Evolutionary conservation across 1,140 invertebrate genomes (phyloP).

Genomic region (Charaxes varanes): DNA sequence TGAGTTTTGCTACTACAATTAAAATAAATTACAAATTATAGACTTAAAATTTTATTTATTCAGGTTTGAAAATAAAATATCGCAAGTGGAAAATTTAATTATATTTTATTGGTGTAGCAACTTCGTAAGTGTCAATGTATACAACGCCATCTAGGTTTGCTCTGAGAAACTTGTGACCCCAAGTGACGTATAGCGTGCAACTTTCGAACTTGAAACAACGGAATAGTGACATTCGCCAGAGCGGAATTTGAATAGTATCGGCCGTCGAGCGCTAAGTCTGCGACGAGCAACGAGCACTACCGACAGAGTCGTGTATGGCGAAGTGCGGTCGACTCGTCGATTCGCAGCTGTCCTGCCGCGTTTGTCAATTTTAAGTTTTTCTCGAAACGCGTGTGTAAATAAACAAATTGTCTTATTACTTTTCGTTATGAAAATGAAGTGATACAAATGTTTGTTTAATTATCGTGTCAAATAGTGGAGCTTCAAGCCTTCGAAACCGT

Average conservation of each 20-base stretch:
- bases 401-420: slow-evolving; percentile 61
- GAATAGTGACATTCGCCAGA: slow-evolving; percentile 49
- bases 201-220: slow-evolving; percentile 59
- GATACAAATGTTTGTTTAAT: slow-evolving; percentile 63
- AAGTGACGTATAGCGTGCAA: slow-evolving; percentile 41
- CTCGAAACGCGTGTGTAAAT: slow-evolving; percentile 67
- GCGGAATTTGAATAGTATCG: slow-evolving; percentile 56
- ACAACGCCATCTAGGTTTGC: slow-evolving; percentile 23
- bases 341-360: slow-evolving; percentile 63
- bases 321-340: slow-evolving; percentile 72
- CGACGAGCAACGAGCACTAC: slow-evolving; percentile 27
- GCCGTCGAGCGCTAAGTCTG: slow-evolving; percentile 22
- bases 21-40: too few species aligned
- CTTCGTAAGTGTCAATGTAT: background rate
- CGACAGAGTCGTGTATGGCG: slow-evolving; percentile 69
- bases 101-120: slow-evolving; percentile 12
- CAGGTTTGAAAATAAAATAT: too few species aligned
- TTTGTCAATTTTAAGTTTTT: slow-evolving; percentile 63
- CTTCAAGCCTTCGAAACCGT: slow-evolving; percentile 44
- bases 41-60: too few species aligned
- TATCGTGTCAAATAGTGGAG: slow-evolving; percentile 57
- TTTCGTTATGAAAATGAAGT: slow-evolving; percentile 67
- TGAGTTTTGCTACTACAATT: too few species aligned
- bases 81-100: too few species aligned
- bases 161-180: slow-evolving; percentile 11